Conservation (phyloP, 2,888 invertebrate genomes). For the Netelia melanura region DNA sequence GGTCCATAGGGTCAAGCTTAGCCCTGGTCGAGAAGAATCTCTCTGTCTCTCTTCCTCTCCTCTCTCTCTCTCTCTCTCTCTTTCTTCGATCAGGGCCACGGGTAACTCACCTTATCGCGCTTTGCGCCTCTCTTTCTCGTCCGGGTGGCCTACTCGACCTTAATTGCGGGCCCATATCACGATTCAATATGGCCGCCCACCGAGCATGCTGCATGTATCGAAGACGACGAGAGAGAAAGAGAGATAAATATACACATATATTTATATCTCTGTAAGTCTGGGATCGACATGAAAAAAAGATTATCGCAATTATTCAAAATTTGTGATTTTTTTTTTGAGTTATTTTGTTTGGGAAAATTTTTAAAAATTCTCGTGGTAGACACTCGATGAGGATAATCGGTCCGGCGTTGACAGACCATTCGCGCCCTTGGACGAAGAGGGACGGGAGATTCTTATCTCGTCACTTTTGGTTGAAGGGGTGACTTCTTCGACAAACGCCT, state of each 20-base stretch:
- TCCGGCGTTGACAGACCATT: slow-evolving; percentile 28
- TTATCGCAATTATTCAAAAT: neutral
- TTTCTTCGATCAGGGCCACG: slow-evolving; percentile 69
- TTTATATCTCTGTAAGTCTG: too few relatives aligned
- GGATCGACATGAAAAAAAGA: too few relatives aligned
- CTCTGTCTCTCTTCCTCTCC: too few relatives aligned
- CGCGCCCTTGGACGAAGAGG: neutral
- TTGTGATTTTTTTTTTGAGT: slow-evolving; percentile 15
- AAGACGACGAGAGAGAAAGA: slow-evolving; percentile 53
- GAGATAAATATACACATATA: slow-evolving; percentile 17
- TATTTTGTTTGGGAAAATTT: slow-evolving; percentile 9
- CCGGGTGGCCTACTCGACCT: slow-evolving; percentile 85
- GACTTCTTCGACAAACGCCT: slow-evolving; percentile 38
- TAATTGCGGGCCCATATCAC: slow-evolving; percentile 84
- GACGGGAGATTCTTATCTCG: slow-evolving; percentile 40
- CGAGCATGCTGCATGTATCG: slow-evolving; percentile 72
- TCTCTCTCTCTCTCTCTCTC: slow-evolving; percentile 45
- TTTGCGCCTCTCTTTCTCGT: slow-evolving; percentile 78
- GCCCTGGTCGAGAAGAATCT: slow-evolving; percentile 68
- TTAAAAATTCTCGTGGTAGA: neutral
- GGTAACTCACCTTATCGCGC: slow-evolving; percentile 82
- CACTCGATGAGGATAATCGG: slow-evolving; percentile 43
- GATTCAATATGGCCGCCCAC: slow-evolving; percentile 85
- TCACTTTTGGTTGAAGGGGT: slow-evolving; percentile 19
- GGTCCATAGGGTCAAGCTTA: slow-evolving; percentile 81